Evolutionary conservation across 2,888 invertebrate genomes (phyloP).

Genomic region (Drosophila kanekoi): DNA sequence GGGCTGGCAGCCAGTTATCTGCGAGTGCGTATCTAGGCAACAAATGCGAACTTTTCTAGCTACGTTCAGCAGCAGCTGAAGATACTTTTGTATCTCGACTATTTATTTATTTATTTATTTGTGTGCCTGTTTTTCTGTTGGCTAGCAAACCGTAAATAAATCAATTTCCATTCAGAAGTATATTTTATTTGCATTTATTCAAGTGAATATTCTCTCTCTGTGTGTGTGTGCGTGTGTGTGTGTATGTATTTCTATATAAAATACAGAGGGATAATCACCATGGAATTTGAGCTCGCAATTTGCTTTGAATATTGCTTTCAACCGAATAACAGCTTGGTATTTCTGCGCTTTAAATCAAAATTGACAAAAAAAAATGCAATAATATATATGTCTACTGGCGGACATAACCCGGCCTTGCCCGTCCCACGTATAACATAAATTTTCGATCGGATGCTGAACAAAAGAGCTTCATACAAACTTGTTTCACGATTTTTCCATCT

Average conservation of each 20-base stretch:
- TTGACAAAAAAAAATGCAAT: no score
- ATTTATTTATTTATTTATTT: slow-evolving; percentile 37
- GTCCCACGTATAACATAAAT: no score
- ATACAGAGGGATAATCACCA: background rate
- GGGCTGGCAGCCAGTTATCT: slow-evolving; percentile 21
- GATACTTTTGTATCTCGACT: slow-evolving; percentile 34
- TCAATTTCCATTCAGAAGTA: slow-evolving; percentile 54
- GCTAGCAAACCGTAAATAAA: slow-evolving; percentile 65
- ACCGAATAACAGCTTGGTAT: background rate
- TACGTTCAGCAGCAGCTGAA: slow-evolving; percentile 17
- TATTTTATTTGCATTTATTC: slow-evolving; percentile 66
- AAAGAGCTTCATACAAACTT: no score
- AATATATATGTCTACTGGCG: no score
- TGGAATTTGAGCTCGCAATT: slow-evolving; percentile 9
- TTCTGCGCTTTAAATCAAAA: background rate
- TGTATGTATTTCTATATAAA: slow-evolving; percentile 9
- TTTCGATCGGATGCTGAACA: no score
- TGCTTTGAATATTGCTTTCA: background rate
- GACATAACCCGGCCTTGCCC: no score
- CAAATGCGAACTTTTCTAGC: slow-evolving; percentile 29
- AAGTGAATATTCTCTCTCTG: slow-evolving; percentile 57
- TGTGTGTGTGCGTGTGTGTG: slow-evolving; percentile 22
- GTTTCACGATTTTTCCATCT: no score
- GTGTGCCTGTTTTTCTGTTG: slow-evolving; percentile 42
- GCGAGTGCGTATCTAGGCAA: slow-evolving; percentile 40